Evolutionary conservation across 2,888 invertebrate species (phyloP).

Genomic region (Papilio protenor): DNA sequence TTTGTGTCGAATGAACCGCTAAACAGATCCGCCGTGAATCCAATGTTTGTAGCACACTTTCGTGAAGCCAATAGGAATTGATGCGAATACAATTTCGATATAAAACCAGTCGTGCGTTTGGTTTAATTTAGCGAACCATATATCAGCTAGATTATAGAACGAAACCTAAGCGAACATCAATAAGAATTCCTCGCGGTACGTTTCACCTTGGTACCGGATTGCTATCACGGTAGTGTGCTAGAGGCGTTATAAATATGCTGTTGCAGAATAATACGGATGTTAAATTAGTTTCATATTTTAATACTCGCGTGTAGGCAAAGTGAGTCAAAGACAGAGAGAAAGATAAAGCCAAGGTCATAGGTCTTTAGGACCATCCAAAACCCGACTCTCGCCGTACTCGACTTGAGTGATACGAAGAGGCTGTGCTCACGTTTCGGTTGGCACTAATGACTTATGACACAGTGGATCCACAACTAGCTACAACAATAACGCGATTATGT

Average conservation of each 20-base stretch:
- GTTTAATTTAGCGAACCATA: not conserved
- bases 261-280: constrained; percentile 18
- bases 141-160: not conserved
- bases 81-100: not conserved
- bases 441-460: no score
- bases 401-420: no score
- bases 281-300: not conserved
- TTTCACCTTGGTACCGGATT: not conserved
- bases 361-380: no score
- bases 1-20: constrained; percentile 38
- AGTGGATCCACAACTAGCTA: no score
- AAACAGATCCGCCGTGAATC: constrained; percentile 8
- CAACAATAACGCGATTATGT: no score
- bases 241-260: not conserved
- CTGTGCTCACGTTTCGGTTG: no score
- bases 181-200: no score
- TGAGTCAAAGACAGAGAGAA: no score
- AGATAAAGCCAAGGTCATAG: no score
- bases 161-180: not conserved
- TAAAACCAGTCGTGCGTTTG: no score
- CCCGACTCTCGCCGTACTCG: no score
- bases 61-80: not conserved
- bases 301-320: no score
- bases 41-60: not conserved
- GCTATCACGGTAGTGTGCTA: not conserved